Evolutionary conservation across 2,797 vertebrate species (phyloP), one percentile per base, ranked within the genome.

Genomic region (Allobates femoralis): DNA sequence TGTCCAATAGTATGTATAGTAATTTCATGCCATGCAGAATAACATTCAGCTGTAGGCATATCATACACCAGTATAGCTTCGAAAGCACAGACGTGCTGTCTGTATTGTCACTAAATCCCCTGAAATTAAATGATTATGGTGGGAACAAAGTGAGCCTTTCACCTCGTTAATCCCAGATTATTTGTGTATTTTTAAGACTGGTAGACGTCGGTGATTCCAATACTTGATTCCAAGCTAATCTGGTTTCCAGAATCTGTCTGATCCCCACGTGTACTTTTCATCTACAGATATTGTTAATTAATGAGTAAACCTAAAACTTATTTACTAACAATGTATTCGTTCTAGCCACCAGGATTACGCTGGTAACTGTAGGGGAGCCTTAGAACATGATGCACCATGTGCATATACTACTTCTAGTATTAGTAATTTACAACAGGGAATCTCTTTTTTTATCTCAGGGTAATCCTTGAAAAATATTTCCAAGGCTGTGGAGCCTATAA

Each of bases 121-220:
- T 18, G 75, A 77, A 77, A 77, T 77, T 55, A 77, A 77, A 30
- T 34, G n/a, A 76, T 53, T 30, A 26, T 15, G 30, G 75, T 56
- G 75, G 75, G 75, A 77, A 77, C 53, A 77, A 55, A 55, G 51
- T 56, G 75, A 28, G 5, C 51, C 34, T 53, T 32, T 55, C 28
- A 77, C 55, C 75, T 76, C 75, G 21, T 32, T 77, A 77, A 77
- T 77, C 75, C 75, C 51, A 55, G 75, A 77, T 77, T 77, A 77
- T 32, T 32, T 77, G 28, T 56, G n/a, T 56, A 30, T 77, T 77
- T 77, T 77, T 76, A 77, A 56, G 75, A 77, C 51, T 26, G 23
- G 75, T 56, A 55, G 75, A 77, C 30, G 51, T 21, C 28, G 14
- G n/a, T 30, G 30, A 67, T 67, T 67, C 62, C 37, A 2, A 28